Percentiles rank a stretch among this genome's conserved stretches.
Evolutionary conservation across 2,797 vertebrate species (phyloP).

Genomic region (Protosalanx chinensis): DNA sequence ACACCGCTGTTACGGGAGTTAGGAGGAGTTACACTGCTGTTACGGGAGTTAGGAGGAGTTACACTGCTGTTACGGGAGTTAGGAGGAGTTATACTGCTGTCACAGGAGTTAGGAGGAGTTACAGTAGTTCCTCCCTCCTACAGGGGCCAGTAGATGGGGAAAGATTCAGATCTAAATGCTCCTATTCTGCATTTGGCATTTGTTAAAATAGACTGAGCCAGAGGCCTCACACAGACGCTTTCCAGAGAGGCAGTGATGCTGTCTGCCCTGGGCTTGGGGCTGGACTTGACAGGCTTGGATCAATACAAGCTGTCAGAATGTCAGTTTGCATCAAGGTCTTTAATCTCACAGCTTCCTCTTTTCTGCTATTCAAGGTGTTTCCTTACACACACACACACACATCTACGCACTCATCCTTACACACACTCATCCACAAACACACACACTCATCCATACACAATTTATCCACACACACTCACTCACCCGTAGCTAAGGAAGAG

Average conservation of each 20-base stretch:
- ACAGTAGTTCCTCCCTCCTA: too few relatives aligned
- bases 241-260: conserved; percentile 47
- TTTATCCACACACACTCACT: conserved; percentile 28
- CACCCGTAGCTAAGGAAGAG: conserved; percentile 86
- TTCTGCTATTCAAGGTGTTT: background rate
- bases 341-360: conserved; percentile 24
- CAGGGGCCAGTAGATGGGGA: background rate
- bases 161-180: conserved; percentile 29
- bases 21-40: too few relatives aligned
- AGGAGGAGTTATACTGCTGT: too few relatives aligned
- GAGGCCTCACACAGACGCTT: conserved; percentile 20
- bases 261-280: conserved; percentile 48
- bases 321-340: conserved; percentile 47
- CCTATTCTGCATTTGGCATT: conserved; percentile 40
- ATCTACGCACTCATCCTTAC: background rate
- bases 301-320: conserved; percentile 45
- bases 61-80: too few relatives aligned
- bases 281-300: conserved; percentile 49
- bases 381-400: background rate
- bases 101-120: too few relatives aligned
- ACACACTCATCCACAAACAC: background rate
- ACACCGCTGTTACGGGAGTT: too few relatives aligned
- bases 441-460: background rate
- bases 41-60: too few relatives aligned
- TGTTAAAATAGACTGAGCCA: conserved; percentile 13